Percentiles rank a stretch among this genome's conserved stretches.
Conservation (phyloP, 2,113 vertebrate genomes). For the Seriola dumerili region DNA sequence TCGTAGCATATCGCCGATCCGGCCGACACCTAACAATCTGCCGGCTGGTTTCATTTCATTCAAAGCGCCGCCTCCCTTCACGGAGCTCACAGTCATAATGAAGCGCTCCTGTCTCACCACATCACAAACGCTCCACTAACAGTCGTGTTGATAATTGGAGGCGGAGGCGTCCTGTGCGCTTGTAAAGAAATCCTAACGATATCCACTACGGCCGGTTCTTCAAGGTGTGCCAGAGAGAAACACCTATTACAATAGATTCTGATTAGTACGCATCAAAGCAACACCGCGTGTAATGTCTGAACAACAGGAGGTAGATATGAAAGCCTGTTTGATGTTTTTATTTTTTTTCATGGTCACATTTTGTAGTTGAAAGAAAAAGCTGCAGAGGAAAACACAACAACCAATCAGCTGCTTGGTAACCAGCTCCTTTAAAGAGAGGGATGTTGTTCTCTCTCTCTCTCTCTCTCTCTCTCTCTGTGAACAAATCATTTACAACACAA, state of each 20-base stretch:
- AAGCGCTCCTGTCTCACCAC: conserved; percentile 11
- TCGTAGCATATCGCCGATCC: neutral
- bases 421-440: neutral
- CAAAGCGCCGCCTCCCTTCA: neutral
- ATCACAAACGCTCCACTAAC: conserved; percentile 17
- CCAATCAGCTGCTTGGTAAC: neutral
- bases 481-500: neutral
- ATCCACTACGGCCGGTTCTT: conserved; percentile 1
- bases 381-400: neutral
- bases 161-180: conserved; percentile 5
- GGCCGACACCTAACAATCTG: neutral
- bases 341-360: neutral
- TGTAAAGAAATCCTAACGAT: conserved; percentile 32
- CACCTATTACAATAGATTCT: conserved; percentile 1
- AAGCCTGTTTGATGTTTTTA: neutral
- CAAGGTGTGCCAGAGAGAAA: neutral
- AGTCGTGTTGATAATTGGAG: conserved; percentile 21
- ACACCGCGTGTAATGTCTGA: neutral
- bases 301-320: neutral
- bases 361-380: neutral
- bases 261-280: conserved; percentile 28
- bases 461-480: neutral
- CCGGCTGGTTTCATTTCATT: neutral
- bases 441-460: neutral
- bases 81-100: neutral